Evolutionary conservation across 1,140 invertebrate genomes (phyloP).

Genomic region (Rhizoglyphus robini): DNA sequence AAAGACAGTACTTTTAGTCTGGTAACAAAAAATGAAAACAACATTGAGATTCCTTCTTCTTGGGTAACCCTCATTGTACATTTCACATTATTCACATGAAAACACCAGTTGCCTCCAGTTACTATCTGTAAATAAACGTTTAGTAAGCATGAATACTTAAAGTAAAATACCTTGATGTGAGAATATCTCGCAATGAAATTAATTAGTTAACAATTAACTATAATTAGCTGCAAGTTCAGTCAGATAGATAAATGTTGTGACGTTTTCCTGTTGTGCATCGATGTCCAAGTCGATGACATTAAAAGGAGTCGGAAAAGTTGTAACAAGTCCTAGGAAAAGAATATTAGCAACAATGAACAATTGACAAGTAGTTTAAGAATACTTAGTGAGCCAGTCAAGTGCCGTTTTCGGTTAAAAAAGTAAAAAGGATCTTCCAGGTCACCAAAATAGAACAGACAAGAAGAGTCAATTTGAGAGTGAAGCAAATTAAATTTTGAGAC

Average conservation of each 20-base stretch:
- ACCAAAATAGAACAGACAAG: too few relatives aligned
- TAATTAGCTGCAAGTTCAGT: conserved; percentile 59
- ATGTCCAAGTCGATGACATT: conserved; percentile 49
- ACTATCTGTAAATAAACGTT: conserved; percentile 50
- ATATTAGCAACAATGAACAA: background rate
- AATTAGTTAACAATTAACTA: too few relatives aligned
- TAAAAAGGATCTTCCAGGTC: conserved; percentile 87
- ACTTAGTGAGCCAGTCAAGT: conserved; percentile 60
- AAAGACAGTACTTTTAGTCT: background rate
- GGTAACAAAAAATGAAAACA: conserved; percentile 16
- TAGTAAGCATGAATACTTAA: conserved; percentile 7
- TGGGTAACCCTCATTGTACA: conserved; percentile 26
- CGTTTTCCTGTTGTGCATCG: conserved; percentile 56
- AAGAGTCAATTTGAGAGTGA: too few relatives aligned
- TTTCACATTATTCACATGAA: conserved; percentile 65
- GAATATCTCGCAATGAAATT: conserved; percentile 64
- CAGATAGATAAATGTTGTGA: conserved; percentile 80
- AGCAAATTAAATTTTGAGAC: too few relatives aligned
- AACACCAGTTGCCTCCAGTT: conserved; percentile 80
- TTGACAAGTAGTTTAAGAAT: conserved; percentile 25
- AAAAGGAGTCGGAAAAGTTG: conserved; percentile 51
- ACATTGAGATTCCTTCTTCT: conserved; percentile 22
- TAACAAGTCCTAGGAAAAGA: conserved; percentile 53
- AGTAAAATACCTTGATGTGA: conserved; percentile 48
- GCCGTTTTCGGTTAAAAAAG: conserved; percentile 65